Conservation (phyloP, 2,113 vertebrate species). For the Sorex fumeus region DNA sequence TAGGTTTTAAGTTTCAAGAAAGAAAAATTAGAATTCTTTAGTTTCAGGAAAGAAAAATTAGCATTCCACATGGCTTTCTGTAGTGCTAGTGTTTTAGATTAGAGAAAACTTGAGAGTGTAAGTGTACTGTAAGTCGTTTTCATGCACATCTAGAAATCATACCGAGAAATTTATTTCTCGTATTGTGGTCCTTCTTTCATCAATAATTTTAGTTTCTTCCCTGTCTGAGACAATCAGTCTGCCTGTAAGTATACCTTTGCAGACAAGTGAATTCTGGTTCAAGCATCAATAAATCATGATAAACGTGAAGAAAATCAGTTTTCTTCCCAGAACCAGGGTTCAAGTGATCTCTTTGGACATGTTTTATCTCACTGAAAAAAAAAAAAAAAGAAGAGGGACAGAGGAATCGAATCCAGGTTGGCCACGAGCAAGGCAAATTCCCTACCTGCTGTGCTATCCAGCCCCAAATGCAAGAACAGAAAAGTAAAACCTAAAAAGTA, state of each 20-base stretch:
- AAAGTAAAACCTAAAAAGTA: neutral
- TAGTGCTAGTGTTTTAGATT: neutral
- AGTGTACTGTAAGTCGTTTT: conserved; percentile 8
- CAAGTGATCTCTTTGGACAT: conserved; percentile 66
- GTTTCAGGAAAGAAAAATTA: neutral
- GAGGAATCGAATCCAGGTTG: too few relatives aligned
- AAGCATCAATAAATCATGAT: conserved; percentile 73
- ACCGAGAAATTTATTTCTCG: conserved; percentile 68
- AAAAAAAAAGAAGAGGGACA: too few relatives aligned
- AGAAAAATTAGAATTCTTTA: neutral
- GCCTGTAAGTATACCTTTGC: conserved; percentile 69
- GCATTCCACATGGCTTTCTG: neutral
- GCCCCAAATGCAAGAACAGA: neutral
- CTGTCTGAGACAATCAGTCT: conserved; percentile 74
- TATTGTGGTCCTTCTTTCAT: conserved; percentile 52
- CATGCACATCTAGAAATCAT: conserved; percentile 49
- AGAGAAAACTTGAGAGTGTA: conserved; percentile 13
- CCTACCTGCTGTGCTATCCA: too few relatives aligned
- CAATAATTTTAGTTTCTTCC: conserved; percentile 75
- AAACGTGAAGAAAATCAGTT: conserved; percentile 52
- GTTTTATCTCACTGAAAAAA: conserved; percentile 69
- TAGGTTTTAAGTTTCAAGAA: neutral
- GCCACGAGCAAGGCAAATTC: too few relatives aligned
- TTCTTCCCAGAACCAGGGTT: conserved; percentile 67
- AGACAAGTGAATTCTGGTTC: conserved; percentile 71